Base-by-base conservation (phyloP, 2,888 invertebrate species). In the Eremobia ochroleuca region DNA sequence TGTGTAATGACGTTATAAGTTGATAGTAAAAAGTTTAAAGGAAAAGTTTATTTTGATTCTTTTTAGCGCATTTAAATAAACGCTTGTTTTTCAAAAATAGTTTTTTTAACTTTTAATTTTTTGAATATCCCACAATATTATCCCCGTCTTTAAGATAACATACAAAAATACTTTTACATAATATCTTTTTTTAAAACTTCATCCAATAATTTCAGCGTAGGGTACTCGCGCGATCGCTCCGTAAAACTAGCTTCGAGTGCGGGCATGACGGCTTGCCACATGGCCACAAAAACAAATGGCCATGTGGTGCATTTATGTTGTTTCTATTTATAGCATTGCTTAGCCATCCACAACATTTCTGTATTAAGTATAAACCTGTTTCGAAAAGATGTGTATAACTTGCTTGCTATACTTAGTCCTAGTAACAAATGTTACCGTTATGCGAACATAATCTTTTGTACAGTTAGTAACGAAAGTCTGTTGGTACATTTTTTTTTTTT, bases 241-340 rank as follows among this genome's bases (percentile, higher is more conserved):
- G 18, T 43, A 40, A 28, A 62, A 28, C 28, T 18, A 37, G 13
- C 28, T n/a, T 46, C 11, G 25, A 77, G 58, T 25, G 69, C 11
- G n/a, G 31, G 15, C n/a, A 46, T 55, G n/a, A 4, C 52, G 52
- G 52, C 52, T 13, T 55, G 25, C 31, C 25, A 67, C 9, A 55
- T 31, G 46, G 31, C 46, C 49, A 49, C 49, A 49, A 77, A 62
- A 79, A 40, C 21, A 18, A n/a, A 31, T 21, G n/a, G 77, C 49
- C 61, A 76, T 61, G n/a, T 62, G 49, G n/a, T 28, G 21, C 15
- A 72, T 49, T 66, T 58, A 76, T 40, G 59, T 43, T n/a, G 15
- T 40, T 61, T 49, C 37, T 61, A 61, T 75, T 49, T 37, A 13
- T 77, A 76, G 55, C 21, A 9, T 40, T 18, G 25, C 40, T 25